Conservation (phyloP, 2,113 vertebrate genomes). For the Nansenia antarctica region DNA sequence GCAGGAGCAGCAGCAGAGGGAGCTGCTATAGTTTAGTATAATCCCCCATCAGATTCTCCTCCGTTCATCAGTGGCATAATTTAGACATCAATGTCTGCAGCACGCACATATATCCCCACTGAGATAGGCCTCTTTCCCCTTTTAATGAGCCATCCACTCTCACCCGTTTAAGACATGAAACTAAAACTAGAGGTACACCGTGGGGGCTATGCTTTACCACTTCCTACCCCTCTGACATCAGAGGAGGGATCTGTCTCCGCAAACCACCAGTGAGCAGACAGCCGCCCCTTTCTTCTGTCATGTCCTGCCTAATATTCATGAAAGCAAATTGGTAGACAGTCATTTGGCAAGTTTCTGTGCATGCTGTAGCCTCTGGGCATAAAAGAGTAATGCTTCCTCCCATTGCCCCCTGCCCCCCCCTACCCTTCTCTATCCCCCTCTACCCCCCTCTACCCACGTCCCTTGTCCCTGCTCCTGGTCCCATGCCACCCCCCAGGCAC, state of each 20-base stretch:
- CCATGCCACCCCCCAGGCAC: conserved; percentile 56
- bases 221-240: conserved; percentile 69
- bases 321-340: conserved; percentile 84
- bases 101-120: conserved; percentile 53
- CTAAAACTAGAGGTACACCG: conserved; percentile 49
- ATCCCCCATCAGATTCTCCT: conserved; percentile 62
- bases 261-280: conserved; percentile 66
- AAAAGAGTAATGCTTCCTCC: conserved; percentile 69
- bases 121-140: conserved; percentile 55
- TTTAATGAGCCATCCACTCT: conserved; percentile 71
- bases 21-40: conserved; percentile 63
- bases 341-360: conserved; percentile 72
- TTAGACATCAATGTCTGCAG: conserved; percentile 73
- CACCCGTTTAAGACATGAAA: conserved; percentile 73
- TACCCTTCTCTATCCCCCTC: background rate
- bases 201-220: conserved; percentile 47
- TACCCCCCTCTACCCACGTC: background rate
- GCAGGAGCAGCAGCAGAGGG: conserved; percentile 58
- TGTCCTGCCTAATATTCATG: conserved; percentile 81
- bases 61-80: conserved; percentile 59
- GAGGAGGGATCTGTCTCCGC: conserved; percentile 75
- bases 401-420: conserved; percentile 30
- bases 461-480: background rate
- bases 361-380: conserved; percentile 73
- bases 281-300: conserved; percentile 71